These are phyloP conservation scores for Myocastor coypus DNA, from an alignment of 2,113 vertebrate genomes.

Conservation along the genomic window DNA sequence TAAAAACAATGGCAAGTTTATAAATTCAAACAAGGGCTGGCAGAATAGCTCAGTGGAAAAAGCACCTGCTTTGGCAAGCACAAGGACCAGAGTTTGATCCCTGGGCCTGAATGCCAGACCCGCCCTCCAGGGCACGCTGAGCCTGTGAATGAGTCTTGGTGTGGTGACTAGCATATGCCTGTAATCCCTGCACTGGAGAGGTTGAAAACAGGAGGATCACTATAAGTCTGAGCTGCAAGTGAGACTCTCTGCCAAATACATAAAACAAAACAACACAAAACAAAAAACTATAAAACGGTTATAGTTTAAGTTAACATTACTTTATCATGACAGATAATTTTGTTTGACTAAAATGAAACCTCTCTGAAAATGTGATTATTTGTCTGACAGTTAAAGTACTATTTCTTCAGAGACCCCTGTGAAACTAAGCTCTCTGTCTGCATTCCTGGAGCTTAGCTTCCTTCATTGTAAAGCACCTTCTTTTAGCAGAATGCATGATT, in stretches of 20 bases:
- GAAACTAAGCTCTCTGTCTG: not conserved
- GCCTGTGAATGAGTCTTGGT: too few relatives aligned
- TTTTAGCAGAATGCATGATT: conserved; percentile 5
- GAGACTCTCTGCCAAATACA: too few relatives aligned
- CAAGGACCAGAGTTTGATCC: too few relatives aligned
- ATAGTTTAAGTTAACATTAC: conserved; percentile 56
- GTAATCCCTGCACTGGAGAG: too few relatives aligned
- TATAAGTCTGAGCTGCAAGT: too few relatives aligned
- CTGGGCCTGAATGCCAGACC: too few relatives aligned
- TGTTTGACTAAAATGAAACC: conserved; percentile 39
- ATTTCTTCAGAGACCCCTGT: not conserved
- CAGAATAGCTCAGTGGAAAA: too few relatives aligned
- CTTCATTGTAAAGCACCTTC: not conserved
- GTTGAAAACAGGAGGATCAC: too few relatives aligned
- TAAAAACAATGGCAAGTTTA: conserved; percentile 63
- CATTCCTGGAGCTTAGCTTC: not conserved
- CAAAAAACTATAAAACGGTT: conserved; percentile 50
- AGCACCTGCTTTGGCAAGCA: too few relatives aligned
- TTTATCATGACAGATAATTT: conserved; percentile 56
- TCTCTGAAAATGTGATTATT: not conserved
- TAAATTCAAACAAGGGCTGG: conserved; percentile 24
- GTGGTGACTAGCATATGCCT: too few relatives aligned
- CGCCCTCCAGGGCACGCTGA: too few relatives aligned
- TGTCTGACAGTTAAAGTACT: conserved; percentile 7
- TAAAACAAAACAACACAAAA: too few relatives aligned